phyloP scores from a whole-genome alignment of 1,140 invertebrate species.

The Orussus abietinus region DNA sequence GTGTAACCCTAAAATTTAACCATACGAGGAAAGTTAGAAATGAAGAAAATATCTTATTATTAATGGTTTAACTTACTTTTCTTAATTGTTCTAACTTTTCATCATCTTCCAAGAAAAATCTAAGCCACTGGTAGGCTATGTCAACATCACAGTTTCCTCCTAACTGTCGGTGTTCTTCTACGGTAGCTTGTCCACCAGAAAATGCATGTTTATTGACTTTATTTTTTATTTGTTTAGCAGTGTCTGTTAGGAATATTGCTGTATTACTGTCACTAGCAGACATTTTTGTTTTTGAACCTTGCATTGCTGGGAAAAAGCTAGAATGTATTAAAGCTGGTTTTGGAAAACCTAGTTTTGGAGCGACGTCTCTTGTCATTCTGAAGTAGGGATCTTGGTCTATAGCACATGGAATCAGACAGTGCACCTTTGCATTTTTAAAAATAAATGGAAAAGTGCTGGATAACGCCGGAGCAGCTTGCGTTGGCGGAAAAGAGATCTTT shows the following conservation, averaged over 20 bases:
- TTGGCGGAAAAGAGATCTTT: conserved; percentile 95
- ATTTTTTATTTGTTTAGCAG: conserved; percentile 94
- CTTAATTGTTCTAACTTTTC: conserved; percentile 77
- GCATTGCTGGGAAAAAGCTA: conserved; percentile 91
- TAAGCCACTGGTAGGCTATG: conserved; percentile 93
- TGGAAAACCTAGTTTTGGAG: conserved; percentile 78
- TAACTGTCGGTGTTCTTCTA: conserved; percentile 86
- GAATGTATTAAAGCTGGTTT: conserved; percentile 97
- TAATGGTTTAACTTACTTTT: conserved; percentile 52
- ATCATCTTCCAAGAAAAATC: conserved; percentile 96
- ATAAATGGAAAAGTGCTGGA: conserved; percentile 95
- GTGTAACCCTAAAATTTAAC: conserved; percentile 80
- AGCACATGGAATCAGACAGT: conserved; percentile 95
- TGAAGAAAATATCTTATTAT: conserved; percentile 18
- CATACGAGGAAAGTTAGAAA: too few relatives aligned
- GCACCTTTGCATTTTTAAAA: conserved; percentile 80
- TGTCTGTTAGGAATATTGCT: conserved; percentile 93
- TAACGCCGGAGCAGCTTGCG: conserved; percentile 94
- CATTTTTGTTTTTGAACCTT: conserved; percentile 98
- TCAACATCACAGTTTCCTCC: conserved; percentile 97
- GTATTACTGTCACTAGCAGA: conserved; percentile 92
- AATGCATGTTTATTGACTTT: conserved; percentile 99
- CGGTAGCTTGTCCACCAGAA: conserved; percentile 89
- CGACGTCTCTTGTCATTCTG: conserved; percentile 96
- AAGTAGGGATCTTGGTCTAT: conserved; percentile 99